These are phyloP conservation scores for Ammospiza maritima DNA, from an alignment of 2,797 vertebrate genomes.

Conservation along the genomic window DNA sequence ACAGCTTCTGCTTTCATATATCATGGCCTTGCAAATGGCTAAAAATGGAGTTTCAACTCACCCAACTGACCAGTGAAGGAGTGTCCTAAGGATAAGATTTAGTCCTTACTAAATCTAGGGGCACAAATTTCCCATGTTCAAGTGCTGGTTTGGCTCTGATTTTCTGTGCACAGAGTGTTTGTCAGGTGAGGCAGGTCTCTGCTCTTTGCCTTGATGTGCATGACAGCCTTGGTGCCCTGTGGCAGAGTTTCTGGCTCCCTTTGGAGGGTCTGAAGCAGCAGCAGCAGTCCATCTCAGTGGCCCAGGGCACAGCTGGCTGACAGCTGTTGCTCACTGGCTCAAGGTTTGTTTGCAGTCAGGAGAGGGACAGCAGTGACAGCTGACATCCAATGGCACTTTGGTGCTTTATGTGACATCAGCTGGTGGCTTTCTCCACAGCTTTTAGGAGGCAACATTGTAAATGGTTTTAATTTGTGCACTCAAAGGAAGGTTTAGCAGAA, in stretches of 20 bases:
- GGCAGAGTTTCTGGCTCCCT: background rate
- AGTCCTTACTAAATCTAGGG: background rate
- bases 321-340: background rate
- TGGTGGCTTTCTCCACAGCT: background rate
- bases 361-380: background rate
- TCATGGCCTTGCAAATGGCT: background rate
- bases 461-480: background rate
- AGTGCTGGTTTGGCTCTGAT: background rate
- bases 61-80: background rate
- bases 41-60: background rate
- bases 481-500: background rate
- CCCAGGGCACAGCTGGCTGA: background rate
- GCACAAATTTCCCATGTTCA: background rate
- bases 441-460: background rate
- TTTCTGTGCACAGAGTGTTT: background rate
- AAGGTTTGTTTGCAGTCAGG: background rate
- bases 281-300: background rate
- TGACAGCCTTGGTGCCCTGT: background rate
- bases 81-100: background rate
- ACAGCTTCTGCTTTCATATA: background rate
- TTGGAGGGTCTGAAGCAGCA: background rate
- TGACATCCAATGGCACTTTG: background rate
- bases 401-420: background rate
- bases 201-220: background rate
- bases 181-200: background rate